Evolutionary conservation across 1,140 invertebrate species (phyloP), one percentile per base, ranked within the genome.

Genomic region (Anastatus disparis): DNA sequence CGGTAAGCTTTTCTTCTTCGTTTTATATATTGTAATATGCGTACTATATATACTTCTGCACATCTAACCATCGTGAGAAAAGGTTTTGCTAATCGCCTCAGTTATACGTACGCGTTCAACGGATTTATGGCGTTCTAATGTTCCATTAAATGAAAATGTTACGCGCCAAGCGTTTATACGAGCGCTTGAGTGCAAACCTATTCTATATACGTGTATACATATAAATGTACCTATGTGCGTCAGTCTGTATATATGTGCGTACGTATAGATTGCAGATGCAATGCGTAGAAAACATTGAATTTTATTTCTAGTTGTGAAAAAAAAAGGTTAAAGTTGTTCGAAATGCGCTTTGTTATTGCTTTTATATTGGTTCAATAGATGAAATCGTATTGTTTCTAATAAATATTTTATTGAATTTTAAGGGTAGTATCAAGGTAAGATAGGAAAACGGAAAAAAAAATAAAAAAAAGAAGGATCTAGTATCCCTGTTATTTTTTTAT

Each of bases 351-450:
- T n/a, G n/a, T n/a, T n/a, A n/a, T n/a, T n/a, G 2, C 24, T 46
- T 22, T 38, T 38, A 20, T 29, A 61, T 46, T 13, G 64, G 6
- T 17, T 9, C 40, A 27, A 67, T 48, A 55, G 22, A 9, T 13
- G 55, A 22, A 46, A 52, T 62, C 17, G 48, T 38, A 62, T 62
- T 70, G 67, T 62, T 62, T 53, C 56, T 44, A 44, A 70, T 70
- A 63, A 70, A 70, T 70, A 56, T 62, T 70, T 62, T 63, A 70
- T 70, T n/a, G 58, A 63, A 55, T 62, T 55, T 70, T 27, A 46
- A 63, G 31, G 20, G 22, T 27, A 50, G 8, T 29, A 17, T 26
- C 50, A 38, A n/a, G n/a, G 13, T 15, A 53, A 53, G 44, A 13
- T 40, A 53, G n/a, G n/a, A n/a, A 13, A 31, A 13, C 27, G 40